Percentiles rank a stretch among this genome's conserved stretches.
Evolutionary conservation across 1,140 invertebrate species (phyloP).

Genomic region (Chironomus tepperi): DNA sequence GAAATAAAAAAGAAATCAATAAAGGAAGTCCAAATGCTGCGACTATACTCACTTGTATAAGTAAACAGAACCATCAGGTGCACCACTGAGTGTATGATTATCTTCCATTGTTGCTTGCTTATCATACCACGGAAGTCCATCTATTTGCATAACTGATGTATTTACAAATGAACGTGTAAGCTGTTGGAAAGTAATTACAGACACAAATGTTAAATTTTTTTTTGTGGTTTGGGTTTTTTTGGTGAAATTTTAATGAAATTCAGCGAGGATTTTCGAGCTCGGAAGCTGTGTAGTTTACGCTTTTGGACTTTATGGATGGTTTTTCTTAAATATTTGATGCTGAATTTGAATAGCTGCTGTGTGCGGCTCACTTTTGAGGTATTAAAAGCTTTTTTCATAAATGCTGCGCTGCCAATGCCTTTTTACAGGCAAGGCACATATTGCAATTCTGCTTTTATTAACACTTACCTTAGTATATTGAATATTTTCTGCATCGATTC

Average conservation of each 20-base stretch:
- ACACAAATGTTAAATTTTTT: no score
- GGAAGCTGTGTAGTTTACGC: no score
- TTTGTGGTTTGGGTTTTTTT: no score
- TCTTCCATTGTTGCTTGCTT: conserved; percentile 31
- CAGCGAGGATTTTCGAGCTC: no score
- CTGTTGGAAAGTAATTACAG: conserved; percentile 27
- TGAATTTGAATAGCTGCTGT: no score
- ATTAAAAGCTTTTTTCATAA: no score
- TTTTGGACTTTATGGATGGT: no score
- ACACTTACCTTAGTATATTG: conserved; percentile 52
- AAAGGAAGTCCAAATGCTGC: not conserved
- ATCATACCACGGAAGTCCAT: conserved; percentile 33
- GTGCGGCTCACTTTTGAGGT: no score
- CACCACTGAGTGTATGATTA: conserved; percentile 33
- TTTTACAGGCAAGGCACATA: no score
- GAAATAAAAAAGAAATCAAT: not conserved
- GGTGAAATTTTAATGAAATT: no score
- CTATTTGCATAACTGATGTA: conserved; percentile 35
- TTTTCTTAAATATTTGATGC: no score
- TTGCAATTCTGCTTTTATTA: not conserved
- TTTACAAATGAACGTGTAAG: conserved; percentile 37
- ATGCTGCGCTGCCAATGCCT: no score
- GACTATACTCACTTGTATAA: conserved; percentile 30
- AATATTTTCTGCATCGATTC: conserved; percentile 52
- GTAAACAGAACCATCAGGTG: conserved; percentile 34